Conservation (phyloP, 2,888 invertebrate genomes). For the Agrotis clavis region DNA sequence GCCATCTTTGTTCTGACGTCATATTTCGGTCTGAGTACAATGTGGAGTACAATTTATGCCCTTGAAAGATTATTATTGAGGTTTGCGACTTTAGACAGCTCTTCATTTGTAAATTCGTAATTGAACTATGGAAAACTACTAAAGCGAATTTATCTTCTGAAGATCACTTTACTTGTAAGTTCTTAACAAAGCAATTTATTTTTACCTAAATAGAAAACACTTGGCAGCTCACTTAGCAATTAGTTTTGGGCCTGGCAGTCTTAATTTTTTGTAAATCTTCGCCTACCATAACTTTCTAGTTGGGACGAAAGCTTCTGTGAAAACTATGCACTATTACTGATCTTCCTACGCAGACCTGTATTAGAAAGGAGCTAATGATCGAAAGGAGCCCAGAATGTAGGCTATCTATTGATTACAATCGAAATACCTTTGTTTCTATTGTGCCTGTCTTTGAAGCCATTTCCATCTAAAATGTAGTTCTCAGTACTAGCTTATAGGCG, state of each 20-base stretch:
- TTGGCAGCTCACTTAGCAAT: slow-evolving; percentile 27
- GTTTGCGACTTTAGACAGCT: slow-evolving; percentile 19
- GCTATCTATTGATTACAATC: slow-evolving; percentile 69
- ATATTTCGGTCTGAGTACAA: slow-evolving; percentile 20
- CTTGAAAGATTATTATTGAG: slow-evolving; percentile 17
- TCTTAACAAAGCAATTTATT: slow-evolving; percentile 37
- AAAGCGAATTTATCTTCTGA: slow-evolving; percentile 36
- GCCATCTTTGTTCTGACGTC: slow-evolving; percentile 20
- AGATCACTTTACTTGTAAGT: slow-evolving; percentile 31
- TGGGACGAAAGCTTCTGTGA: slow-evolving; percentile 37
- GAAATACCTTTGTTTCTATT: slow-evolving; percentile 68
- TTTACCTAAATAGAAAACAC: slow-evolving; percentile 35
- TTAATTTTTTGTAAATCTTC: slow-evolving; percentile 25
- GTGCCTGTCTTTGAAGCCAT: slow-evolving; percentile 51
- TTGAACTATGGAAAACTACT: slow-evolving; percentile 33
- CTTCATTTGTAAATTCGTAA: slow-evolving; percentile 25
- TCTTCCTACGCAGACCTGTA: slow-evolving; percentile 67
- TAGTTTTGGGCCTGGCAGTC: slow-evolving; percentile 7
- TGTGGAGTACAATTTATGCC: slow-evolving; percentile 29
- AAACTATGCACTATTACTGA: slow-evolving; percentile 62
- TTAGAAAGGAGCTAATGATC: slow-evolving; percentile 68
- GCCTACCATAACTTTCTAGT: slow-evolving; percentile 53
- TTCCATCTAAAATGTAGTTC: slow-evolving; percentile 49
- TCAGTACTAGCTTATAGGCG: slow-evolving; percentile 51
- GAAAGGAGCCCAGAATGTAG: slow-evolving; percentile 47